Percentiles rank a stretch among this genome's conserved stretches.
phyloP scores from a whole-genome alignment of 2,113 vertebrate genomes.

The Peromyscus maniculatus region DNA sequence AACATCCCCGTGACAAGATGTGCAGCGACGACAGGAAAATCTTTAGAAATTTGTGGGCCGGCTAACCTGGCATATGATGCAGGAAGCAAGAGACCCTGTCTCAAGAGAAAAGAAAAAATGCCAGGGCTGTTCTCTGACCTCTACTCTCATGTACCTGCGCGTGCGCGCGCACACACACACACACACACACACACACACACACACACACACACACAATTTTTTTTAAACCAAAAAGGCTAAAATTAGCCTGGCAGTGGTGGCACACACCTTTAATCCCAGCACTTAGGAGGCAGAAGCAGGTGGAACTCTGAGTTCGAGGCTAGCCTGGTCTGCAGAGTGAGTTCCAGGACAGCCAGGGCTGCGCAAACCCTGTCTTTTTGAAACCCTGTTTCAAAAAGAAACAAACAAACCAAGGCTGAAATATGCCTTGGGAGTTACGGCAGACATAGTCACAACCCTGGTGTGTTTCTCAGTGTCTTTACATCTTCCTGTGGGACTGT shows the following conservation, averaged over 20 bases:
- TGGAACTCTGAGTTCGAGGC: not conserved
- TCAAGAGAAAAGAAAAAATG: not conserved
- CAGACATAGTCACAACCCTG: not conserved
- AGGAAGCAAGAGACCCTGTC: not conserved
- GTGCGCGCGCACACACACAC: not conserved
- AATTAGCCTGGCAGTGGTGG: not conserved
- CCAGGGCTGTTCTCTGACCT: not conserved
- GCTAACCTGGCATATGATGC: not conserved
- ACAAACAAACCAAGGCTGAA: not conserved
- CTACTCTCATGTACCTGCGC: not conserved
- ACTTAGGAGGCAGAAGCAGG: not conserved
- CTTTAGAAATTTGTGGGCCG: not conserved
- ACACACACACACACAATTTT: not conserved
- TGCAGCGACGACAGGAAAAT: not conserved
- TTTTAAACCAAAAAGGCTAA: no score
- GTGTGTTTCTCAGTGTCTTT: not conserved
- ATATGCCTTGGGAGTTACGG: not conserved
- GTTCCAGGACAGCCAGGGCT: not conserved
- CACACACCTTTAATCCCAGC: not conserved
- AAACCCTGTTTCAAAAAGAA: not conserved
- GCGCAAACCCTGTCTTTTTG: not conserved
- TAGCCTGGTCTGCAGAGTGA: not conserved
- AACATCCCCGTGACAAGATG: not conserved
- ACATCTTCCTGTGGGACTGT: not conserved
- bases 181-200: not conserved